Base-by-base conservation (phyloP, 2,797 vertebrate species). In the Vipera ursinii region DNA sequence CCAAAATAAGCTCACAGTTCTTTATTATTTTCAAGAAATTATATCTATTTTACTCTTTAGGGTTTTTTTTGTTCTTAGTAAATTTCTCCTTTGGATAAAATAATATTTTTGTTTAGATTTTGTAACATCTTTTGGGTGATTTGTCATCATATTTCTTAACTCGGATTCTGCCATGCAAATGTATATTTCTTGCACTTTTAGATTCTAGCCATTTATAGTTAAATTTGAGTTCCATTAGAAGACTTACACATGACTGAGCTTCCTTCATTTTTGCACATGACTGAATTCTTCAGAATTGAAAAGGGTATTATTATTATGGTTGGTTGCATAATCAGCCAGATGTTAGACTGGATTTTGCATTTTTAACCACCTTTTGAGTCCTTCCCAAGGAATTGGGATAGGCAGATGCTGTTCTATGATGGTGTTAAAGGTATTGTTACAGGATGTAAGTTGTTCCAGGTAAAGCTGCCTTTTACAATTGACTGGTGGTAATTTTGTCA, bases 131-230 rank as follows among this genome's bases (percentile, higher is more conserved):
- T 61, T 61, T 94, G 93, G 95, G 86, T 93, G 94, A 94, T 95
- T 94, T 94, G 91, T 57, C 92, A 93, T 91, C 92, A 95, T 63
- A 57, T 96, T 92, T 95, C 91, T 97, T 97, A 98, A 97, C 95
- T 97, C 97, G 95, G 89, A 69, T 93, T 89, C 95, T 91, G 92
- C 96, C 96, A 95, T 90, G 91, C 86, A 96, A 96, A 96, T 86
- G 95, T 48, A 56, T 89, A 89, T 94, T 94, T 97, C 95, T 95
- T 95, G 78, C 94, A 97, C 93, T 96, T 82, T 96, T 94, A 91
- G 90, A 93, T 94, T 56, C 87, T 93, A 92, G 93, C 88, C 95
- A 97, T 96, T 97, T 96, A 93, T 95, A 96, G 95, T 96, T 94
- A 44, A 56, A 93, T 97, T 96, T 97, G 93, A 87, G 88, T 95